phyloP scores from a whole-genome alignment of 92 coral and sea anemone genomes.

The Paragorgia papillata region DNA sequence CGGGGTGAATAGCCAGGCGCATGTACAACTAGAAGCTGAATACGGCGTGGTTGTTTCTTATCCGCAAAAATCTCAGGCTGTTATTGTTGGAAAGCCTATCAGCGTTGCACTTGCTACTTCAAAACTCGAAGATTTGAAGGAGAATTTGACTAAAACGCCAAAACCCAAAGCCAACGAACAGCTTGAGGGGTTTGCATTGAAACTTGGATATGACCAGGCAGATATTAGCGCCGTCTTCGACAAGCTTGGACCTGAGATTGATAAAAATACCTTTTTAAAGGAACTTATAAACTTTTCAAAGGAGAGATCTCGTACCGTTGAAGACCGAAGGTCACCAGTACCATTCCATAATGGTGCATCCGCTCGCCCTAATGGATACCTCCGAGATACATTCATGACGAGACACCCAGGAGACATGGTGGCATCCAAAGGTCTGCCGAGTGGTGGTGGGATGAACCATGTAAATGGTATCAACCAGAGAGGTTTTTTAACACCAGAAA shows the following conservation, averaged over 20 bases:
- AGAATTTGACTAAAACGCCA: not conserved
- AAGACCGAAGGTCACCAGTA: not conserved
- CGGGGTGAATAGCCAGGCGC: slow-evolving; percentile 10
- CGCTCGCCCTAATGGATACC: not conserved
- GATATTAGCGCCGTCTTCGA: slow-evolving; percentile 76
- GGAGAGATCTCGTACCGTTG: not conserved
- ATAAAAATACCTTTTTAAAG: slow-evolving; percentile 80
- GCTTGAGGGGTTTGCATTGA: slow-evolving; percentile 84
- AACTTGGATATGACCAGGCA: slow-evolving; percentile 85
- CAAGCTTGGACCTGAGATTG: slow-evolving; percentile 82
- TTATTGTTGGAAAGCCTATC: not conserved
- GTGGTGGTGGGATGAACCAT: not conserved
- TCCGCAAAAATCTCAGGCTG: slow-evolving; percentile 22
- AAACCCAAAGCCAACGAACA: slow-evolving; percentile 63
- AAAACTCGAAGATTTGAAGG: slow-evolving; percentile 16
- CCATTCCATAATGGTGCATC: not conserved
- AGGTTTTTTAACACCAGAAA: not conserved
- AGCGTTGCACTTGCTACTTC: slow-evolving; percentile 1
- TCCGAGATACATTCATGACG: not conserved
- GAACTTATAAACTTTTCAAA: slow-evolving; percentile 75
- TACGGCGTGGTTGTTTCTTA: slow-evolving; percentile 31
- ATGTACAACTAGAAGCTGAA: slow-evolving; percentile 17
- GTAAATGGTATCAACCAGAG: not conserved
- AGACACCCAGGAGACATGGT: slow-evolving; percentile 6
- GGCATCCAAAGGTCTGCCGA: not conserved